Percentiles rank a stretch among this genome's conserved stretches.
Conservation (phyloP, 2,888 invertebrate species). For the Rhingia campestris region DNA sequence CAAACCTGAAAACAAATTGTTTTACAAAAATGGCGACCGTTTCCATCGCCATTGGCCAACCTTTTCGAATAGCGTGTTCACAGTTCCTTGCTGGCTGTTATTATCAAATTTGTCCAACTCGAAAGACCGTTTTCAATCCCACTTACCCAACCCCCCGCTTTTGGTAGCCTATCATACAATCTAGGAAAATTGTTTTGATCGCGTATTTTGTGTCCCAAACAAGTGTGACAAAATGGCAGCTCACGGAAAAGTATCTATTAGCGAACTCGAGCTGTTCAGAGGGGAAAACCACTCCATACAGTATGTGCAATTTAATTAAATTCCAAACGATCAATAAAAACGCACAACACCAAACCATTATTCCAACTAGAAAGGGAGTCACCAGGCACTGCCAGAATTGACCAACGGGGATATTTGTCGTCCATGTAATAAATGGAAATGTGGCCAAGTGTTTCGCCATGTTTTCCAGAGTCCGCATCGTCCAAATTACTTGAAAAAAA, state of each 20-base stretch:
- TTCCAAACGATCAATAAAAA: constrained; percentile 50
- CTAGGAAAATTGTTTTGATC: constrained; percentile 31
- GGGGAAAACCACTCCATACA: constrained; percentile 14
- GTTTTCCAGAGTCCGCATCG: constrained; percentile 33
- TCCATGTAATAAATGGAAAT: constrained; percentile 50
- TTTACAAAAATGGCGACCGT: constrained; percentile 25
- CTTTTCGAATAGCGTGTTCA: constrained; percentile 4
- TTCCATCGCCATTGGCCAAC: neutral
- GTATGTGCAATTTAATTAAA: constrained; percentile 61
- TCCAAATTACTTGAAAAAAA: constrained; percentile 26
- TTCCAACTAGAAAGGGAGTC: neutral
- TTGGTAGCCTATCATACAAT: constrained; percentile 47
- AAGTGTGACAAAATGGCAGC: constrained; percentile 60
- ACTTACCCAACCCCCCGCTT: neutral
- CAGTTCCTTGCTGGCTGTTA: neutral
- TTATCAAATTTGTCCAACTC: constrained; percentile 38
- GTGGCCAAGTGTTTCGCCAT: constrained; percentile 44
- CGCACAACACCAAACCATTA: constrained; percentile 31
- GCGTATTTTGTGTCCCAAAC: constrained; percentile 23
- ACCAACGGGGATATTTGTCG: constrained; percentile 53
- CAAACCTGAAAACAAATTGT: neutral
- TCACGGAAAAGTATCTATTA: constrained; percentile 31
- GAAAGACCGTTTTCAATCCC: neutral
- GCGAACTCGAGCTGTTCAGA: neutral
- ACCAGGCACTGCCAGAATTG: constrained; percentile 31